Conservation (phyloP, 2,113 vertebrate genomes). For the Phylloscopus whistleri region DNA sequence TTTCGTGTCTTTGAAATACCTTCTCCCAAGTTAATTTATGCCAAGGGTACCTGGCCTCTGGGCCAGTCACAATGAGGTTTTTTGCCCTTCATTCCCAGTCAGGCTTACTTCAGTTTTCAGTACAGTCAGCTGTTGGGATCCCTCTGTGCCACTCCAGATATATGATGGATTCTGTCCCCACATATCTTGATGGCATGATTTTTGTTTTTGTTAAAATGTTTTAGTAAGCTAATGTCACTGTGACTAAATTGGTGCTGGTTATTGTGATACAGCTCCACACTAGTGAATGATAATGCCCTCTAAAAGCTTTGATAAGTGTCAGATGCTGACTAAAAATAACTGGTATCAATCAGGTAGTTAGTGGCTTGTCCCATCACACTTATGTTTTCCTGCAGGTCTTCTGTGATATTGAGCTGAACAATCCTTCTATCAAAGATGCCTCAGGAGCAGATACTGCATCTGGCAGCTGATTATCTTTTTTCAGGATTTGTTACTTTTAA, state of each 20-base stretch:
- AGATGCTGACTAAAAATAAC: neutral
- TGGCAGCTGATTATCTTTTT: neutral
- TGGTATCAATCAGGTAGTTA: neutral
- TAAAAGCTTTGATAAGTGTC: neutral
- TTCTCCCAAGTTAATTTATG: neutral
- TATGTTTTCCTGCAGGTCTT: neutral
- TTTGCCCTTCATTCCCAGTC: neutral
- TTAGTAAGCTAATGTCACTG: neutral
- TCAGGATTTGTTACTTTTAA: neutral
- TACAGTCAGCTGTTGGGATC: neutral
- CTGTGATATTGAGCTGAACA: neutral
- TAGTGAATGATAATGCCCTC: neutral
- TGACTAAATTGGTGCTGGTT: neutral
- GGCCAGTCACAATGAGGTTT: neutral
- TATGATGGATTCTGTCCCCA: neutral
- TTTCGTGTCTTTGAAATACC: neutral
- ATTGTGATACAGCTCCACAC: neutral
- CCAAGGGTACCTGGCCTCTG: neutral
- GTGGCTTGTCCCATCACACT: neutral
- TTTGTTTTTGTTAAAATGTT: neutral
- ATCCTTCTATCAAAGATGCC: neutral
- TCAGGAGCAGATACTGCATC: neutral
- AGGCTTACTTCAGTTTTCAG: neutral
- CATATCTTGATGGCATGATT: neutral
- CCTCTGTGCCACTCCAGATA: neutral